These are phyloP conservation scores for Crypturellus undulatus DNA, from an alignment of 2,113 vertebrate genomes.

Conservation along the genomic window DNA sequence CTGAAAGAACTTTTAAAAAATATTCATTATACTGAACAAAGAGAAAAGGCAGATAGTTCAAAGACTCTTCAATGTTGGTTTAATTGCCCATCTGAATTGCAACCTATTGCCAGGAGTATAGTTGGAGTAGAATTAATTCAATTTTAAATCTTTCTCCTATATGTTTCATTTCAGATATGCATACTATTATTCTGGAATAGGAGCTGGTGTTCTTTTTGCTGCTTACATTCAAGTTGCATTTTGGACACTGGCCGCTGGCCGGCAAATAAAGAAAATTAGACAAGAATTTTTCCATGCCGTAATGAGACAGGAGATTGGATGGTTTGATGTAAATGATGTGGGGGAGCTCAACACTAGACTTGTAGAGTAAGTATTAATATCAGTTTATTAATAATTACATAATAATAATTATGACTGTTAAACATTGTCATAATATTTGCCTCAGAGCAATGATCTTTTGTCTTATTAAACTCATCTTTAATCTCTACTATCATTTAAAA, in stretches of 20 bases:
- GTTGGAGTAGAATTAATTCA: neutral
- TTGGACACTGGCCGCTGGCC: conserved; percentile 86
- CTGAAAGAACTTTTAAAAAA: neutral
- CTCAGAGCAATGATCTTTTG: neutral
- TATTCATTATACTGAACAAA: neutral
- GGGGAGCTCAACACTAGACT: conserved; percentile 88
- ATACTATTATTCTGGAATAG: conserved; percentile 87
- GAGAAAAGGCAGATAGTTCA: neutral
- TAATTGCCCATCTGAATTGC: neutral
- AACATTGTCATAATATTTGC: neutral
- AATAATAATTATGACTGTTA: neutral
- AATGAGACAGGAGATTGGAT: conserved; percentile 88
- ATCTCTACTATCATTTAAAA: neutral
- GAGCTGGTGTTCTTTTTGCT: conserved; percentile 80
- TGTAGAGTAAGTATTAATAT: conserved; percentile 84
- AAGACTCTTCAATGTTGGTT: neutral
- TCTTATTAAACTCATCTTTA: neutral
- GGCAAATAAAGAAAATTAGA: conserved; percentile 86
- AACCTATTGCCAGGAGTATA: neutral
- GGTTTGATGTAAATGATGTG: conserved; percentile 87
- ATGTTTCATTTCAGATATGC: conserved; percentile 77
- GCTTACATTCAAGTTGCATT: conserved; percentile 88
- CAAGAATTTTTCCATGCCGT: conserved; percentile 86
- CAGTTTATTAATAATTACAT: neutral
- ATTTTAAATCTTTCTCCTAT: neutral